Percentiles rank a stretch among this genome's conserved stretches.
Evolutionary conservation across 2,113 vertebrate species (phyloP).

Genomic region (Arothron firmamentum): DNA sequence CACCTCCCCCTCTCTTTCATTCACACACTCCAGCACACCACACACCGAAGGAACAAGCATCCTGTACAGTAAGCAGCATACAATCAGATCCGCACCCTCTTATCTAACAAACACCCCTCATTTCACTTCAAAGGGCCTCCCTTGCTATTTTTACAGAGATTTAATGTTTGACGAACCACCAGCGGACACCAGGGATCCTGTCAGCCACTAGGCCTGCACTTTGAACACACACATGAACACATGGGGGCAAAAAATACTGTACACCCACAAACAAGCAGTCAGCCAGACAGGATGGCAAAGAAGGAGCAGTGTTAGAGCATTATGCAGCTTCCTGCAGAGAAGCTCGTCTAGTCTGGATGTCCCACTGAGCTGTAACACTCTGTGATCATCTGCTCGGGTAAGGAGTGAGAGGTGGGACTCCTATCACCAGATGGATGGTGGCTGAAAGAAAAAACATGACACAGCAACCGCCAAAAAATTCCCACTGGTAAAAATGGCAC

Average conservation of each 20-base stretch:
- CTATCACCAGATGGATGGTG: slow-evolving; percentile 31
- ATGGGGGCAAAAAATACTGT: background rate
- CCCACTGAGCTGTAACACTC: slow-evolving; percentile 36
- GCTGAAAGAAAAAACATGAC: background rate
- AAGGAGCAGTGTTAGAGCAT: slow-evolving; percentile 38
- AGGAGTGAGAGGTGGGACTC: background rate
- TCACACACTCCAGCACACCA: background rate
- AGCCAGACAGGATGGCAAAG: slow-evolving; percentile 33
- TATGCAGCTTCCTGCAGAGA: slow-evolving; percentile 49
- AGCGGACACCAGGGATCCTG: slow-evolving; percentile 20
- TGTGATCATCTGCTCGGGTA: slow-evolving; percentile 40
- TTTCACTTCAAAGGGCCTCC: background rate
- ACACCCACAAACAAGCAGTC: background rate
- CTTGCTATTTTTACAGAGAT: too few relatives aligned
- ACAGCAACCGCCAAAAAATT: slow-evolving; percentile 7
- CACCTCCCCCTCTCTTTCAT: slow-evolving; percentile 1
- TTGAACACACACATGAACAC: too few relatives aligned
- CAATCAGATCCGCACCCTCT: slow-evolving; percentile 23
- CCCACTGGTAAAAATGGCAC: too few relatives aligned
- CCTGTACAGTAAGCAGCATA: background rate
- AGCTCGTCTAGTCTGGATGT: slow-evolving; percentile 31
- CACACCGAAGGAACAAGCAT: slow-evolving; percentile 9
- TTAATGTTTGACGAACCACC: too few relatives aligned
- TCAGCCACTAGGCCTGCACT: slow-evolving; percentile 29
- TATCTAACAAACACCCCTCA: slow-evolving; percentile 29